A percentile compares a stretch with the other conserved stretches of the same genome.
phyloP scores from a whole-genome alignment of 2,113 vertebrate genomes.

The Eurypyga helias region DNA sequence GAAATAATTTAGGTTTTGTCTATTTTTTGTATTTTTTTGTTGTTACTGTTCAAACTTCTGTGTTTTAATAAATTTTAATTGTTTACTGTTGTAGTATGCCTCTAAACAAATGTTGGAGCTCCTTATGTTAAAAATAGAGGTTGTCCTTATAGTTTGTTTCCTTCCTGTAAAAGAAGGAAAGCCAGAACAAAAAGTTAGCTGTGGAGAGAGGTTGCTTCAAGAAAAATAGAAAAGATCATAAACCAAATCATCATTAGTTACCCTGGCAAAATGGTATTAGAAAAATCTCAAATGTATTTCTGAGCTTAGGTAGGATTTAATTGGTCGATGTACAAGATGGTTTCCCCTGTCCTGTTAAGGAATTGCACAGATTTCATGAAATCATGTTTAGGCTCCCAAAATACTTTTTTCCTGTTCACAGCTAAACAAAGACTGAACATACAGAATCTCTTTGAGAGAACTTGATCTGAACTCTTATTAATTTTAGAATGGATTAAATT shows the following conservation, averaged over 20 bases:
- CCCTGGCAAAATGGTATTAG: not conserved
- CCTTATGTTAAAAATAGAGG: not conserved
- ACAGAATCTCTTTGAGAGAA: slow-evolving; percentile 19
- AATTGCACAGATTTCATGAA: not conserved
- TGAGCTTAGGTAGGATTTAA: not conserved
- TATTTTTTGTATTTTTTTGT: not conserved
- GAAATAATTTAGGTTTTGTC: not conserved
- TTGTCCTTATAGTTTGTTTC: not conserved
- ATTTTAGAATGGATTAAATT: slow-evolving; percentile 50
- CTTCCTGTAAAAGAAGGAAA: not conserved
- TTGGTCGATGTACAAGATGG: not conserved
- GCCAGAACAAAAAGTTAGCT: not conserved
- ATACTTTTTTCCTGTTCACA: slow-evolving; percentile 45
- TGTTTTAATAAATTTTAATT: not conserved
- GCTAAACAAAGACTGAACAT: slow-evolving; percentile 42
- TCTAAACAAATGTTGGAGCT: not conserved
- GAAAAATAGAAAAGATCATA: not conserved
- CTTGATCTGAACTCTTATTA: not conserved
- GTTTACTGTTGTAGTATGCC: fast-evolving
- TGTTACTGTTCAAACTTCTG: not conserved
- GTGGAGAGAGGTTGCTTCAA: not conserved
- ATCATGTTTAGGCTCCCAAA: slow-evolving; percentile 32
- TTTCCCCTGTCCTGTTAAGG: not conserved
- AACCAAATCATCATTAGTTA: not conserved
- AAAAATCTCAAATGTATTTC: not conserved